Percentiles rank a stretch among this genome's conserved stretches.
These are phyloP conservation scores for Leptarthrus brevirostris DNA, from an alignment of 2,888 invertebrate species.

Conservation along the genomic window DNA sequence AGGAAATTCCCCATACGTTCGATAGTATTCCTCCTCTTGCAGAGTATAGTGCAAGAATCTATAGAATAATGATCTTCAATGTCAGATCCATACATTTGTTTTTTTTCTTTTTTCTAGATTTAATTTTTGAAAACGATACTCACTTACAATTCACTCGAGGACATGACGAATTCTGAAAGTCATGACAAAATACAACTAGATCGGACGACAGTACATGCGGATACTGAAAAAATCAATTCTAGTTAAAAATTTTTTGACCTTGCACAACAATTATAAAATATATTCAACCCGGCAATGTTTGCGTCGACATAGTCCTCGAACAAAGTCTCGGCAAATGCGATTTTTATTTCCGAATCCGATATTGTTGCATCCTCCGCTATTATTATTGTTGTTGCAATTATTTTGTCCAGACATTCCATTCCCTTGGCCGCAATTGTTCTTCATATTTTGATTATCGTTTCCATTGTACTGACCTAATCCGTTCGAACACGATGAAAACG, in stretches of 20 bases:
- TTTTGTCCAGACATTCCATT: slow-evolving; percentile 19
- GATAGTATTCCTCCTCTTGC: slow-evolving; percentile 81
- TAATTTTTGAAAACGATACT: slow-evolving; percentile 58
- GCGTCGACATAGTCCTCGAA: slow-evolving; percentile 70
- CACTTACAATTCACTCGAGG: slow-evolving; percentile 76
- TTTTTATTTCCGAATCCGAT: slow-evolving; percentile 42
- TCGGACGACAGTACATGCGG: slow-evolving; percentile 58
- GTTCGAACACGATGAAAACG: not conserved
- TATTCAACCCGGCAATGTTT: slow-evolving; percentile 56
- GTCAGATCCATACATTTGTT: too few species aligned
- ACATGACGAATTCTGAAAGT: slow-evolving; percentile 81
- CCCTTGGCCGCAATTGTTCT: not conserved
- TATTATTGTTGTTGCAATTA: slow-evolving; percentile 48
- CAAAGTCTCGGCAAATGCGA: slow-evolving; percentile 71
- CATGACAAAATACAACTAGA: slow-evolving; percentile 71
- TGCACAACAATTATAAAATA: not conserved
- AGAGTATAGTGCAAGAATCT: slow-evolving; percentile 82
- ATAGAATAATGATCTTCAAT: slow-evolving; percentile 1
- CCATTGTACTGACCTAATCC: not conserved
- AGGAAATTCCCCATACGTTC: slow-evolving; percentile 79
- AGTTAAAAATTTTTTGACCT: not conserved
- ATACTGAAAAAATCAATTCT: slow-evolving; percentile 51
- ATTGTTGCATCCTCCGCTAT: too few species aligned
- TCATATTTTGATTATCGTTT: not conserved
- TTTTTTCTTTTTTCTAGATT: too few species aligned